Percentiles rank a stretch among this genome's conserved stretches.
phyloP scores from a whole-genome alignment of 2,888 invertebrate genomes.

The Nomada fabriciana region DNA sequence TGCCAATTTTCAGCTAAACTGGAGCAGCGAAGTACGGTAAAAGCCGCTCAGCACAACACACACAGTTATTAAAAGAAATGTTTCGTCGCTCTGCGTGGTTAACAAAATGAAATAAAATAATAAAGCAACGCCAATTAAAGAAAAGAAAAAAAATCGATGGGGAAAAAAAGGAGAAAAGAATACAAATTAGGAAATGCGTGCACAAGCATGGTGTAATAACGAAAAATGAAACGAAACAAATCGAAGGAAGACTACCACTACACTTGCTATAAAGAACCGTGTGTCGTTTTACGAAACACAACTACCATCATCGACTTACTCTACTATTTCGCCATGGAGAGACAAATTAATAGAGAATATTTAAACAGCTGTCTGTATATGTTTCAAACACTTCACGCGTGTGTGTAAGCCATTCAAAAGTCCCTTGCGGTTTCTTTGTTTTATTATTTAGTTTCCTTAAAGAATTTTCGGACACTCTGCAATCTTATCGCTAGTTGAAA shows the following conservation, averaged over 20 bases:
- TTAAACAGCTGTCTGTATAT: slow-evolving; percentile 65
- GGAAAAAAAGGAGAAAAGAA: neutral
- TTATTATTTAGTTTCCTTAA: slow-evolving; percentile 70
- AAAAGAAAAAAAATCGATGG: too few species aligned
- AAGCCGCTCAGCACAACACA: slow-evolving; percentile 74
- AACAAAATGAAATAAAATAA: slow-evolving; percentile 55
- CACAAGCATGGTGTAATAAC: slow-evolving; percentile 51
- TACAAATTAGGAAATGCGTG: slow-evolving; percentile 70
- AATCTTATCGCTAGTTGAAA: slow-evolving; percentile 78
- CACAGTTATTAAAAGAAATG: slow-evolving; percentile 74
- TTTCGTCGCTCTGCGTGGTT: slow-evolving; percentile 83
- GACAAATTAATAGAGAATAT: slow-evolving; percentile 55
- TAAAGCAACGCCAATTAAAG: slow-evolving; percentile 79
- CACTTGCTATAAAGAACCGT: slow-evolving; percentile 26
- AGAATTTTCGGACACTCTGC: slow-evolving; percentile 76
- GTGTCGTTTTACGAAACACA: slow-evolving; percentile 54
- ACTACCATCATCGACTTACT: slow-evolving; percentile 50
- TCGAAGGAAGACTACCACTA: slow-evolving; percentile 64
- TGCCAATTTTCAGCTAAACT: slow-evolving; percentile 81
- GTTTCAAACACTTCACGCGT: slow-evolving; percentile 58
- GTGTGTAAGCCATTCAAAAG: slow-evolving; percentile 68
- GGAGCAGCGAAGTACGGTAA: slow-evolving; percentile 79
- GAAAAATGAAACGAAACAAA: slow-evolving; percentile 49
- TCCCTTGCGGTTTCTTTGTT: slow-evolving; percentile 61
- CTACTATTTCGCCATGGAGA: slow-evolving; percentile 42